Percentiles rank a stretch among this genome's conserved stretches.
Evolutionary conservation across 2,797 vertebrate genomes (phyloP).

Genomic region (Etheostoma nigrum): DNA sequence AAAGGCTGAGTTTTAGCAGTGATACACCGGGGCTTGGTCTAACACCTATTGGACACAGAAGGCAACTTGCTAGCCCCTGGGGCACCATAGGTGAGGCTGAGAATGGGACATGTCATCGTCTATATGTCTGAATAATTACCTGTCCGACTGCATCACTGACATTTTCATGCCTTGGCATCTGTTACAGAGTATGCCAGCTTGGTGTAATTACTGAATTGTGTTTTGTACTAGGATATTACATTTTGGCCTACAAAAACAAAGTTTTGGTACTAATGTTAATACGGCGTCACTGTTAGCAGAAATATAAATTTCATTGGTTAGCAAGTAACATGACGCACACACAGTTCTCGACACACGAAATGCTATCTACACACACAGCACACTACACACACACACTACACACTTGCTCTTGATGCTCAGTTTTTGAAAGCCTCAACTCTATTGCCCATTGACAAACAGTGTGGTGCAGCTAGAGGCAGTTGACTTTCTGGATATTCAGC

Average conservation of each 20-base stretch:
- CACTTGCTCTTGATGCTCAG: slow-evolving; percentile 29
- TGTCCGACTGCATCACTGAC: slow-evolving; percentile 33
- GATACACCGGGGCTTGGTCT: too few species aligned
- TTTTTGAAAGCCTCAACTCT: slow-evolving; percentile 53
- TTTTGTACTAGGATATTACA: too few species aligned
- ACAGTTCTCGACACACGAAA: too few species aligned
- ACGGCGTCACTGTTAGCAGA: too few species aligned
- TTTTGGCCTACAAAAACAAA: too few species aligned
- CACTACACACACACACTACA: slow-evolving; percentile 1
- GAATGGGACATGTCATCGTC: slow-evolving; percentile 31
- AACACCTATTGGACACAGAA: slow-evolving; percentile 47
- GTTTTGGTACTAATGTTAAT: too few species aligned
- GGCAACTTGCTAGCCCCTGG: slow-evolving; percentile 13
- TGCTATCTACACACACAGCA: slow-evolving; percentile 10
- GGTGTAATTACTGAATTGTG: too few species aligned
- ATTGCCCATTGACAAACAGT: slow-evolving; percentile 55
- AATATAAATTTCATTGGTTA: too few species aligned
- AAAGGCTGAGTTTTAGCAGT: too few species aligned
- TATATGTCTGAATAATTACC: slow-evolving; percentile 49
- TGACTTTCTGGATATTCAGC: slow-evolving; percentile 37
- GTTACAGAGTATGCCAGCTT: too few species aligned
- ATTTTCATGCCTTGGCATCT: too few species aligned
- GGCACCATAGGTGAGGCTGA: slow-evolving; percentile 46
- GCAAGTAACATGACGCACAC: slow-evolving; percentile 17
- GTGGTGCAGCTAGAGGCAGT: slow-evolving; percentile 34